phyloP scores from a whole-genome alignment of 1,140 invertebrate species.

The Microplitis demolitor region DNA sequence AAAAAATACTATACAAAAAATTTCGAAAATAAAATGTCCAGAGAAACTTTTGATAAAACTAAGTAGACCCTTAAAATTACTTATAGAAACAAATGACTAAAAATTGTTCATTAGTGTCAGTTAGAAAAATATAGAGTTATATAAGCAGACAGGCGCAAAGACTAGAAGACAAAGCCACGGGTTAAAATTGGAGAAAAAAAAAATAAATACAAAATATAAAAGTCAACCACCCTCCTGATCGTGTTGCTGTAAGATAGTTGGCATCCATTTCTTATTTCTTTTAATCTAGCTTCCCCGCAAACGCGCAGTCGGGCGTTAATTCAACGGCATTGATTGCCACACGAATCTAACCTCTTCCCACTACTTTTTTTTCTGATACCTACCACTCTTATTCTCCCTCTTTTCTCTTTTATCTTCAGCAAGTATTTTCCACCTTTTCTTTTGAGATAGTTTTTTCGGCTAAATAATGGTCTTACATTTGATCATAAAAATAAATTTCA shows the following conservation, averaged over 20 bases:
- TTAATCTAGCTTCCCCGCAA: constrained; percentile 62
- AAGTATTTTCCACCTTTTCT: not conserved
- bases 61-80: not conserved
- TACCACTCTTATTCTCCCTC: constrained; percentile 1
- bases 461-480: not conserved
- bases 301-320: constrained; percentile 62
- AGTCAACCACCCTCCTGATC: constrained; percentile 7
- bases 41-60: not conserved
- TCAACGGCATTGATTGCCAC: constrained; percentile 62
- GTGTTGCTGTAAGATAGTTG: constrained; percentile 43
- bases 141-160: not conserved
- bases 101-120: not conserved
- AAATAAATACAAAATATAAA: not conserved
- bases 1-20: not conserved
- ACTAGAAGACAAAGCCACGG: not conserved
- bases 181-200: not conserved
- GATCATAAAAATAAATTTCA: not conserved
- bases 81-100: not conserved
- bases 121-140: not conserved
- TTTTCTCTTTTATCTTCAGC: not conserved
- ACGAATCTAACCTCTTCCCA: constrained; percentile 45
- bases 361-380: constrained; percentile 24
- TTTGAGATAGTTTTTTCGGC: not conserved
- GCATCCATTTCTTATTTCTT: constrained; percentile 61
- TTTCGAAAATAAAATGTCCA: not conserved